Evolutionary conservation across 2,797 vertebrate species (phyloP), one percentile per base, ranked within the genome.

Genomic region (Atherinosoma microstoma): DNA sequence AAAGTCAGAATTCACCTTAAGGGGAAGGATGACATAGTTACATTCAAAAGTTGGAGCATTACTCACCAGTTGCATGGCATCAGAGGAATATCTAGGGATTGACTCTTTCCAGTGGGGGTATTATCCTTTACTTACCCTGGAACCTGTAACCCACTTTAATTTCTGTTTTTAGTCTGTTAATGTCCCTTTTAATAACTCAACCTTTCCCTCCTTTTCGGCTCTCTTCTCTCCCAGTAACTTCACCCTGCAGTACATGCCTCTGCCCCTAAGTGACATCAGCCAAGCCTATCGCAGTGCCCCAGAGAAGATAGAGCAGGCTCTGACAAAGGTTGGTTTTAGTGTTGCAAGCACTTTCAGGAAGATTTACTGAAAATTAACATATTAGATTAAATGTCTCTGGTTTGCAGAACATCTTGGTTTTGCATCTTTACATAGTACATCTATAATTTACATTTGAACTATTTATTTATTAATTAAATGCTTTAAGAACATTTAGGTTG

Each of bases 241-340:
- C 91, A 97, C 95, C 2, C 90, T 98, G 87, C 96, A 96, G 76
- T 97, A 96, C 92, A 97, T 98, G 97, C 96, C 96, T 80, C 94
- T 97, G 42, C 96, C 96, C 2, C 92, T 98, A 78, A 95, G 96
- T 9, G 97, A 98, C 92, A 96, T 97, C 93, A 96, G 95, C 57
- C 96, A 97, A 75, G 96, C 97, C 0, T 96, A 96, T 86, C 96
- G 96, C 83, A 96, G 93, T 6, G 90, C 96, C 84, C 96, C 96
- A 0, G 97, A 98, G 88, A 96, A 91, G 92, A 97, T 95, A 0
- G 96, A 98, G 70, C 96, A 96, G 63, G 96, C 96, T 42, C 93
- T 97, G 87, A 96, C 96, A 79, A 97, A 96, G 96, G 97, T 97
- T 42, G 62, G 84, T 42, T 66, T 63, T 34, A 73, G 29, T 2